Percentiles rank a stretch among this genome's conserved stretches.
Evolutionary conservation across 2,797 vertebrate genomes (phyloP).

Genomic region (Bryconaethiops microstoma): DNA sequence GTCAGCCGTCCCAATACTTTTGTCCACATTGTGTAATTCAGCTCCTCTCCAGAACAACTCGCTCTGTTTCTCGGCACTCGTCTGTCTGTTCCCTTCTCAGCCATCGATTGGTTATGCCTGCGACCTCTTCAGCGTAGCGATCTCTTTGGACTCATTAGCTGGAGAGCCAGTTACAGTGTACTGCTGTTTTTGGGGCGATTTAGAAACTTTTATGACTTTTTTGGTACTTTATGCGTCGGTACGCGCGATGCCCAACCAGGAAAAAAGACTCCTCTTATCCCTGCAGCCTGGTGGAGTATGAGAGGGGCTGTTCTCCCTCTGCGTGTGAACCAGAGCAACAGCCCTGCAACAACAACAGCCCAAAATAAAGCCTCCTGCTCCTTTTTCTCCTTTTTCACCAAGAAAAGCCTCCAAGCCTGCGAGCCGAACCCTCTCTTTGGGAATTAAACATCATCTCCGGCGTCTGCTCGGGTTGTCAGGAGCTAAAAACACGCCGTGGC

Average conservation of each 20-base stretch:
- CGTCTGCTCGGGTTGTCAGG: neutral
- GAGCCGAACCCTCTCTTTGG: neutral
- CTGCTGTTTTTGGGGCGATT: neutral
- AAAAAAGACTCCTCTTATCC: neutral
- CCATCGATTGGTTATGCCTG: conserved; percentile 29
- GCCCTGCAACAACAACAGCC: conserved; percentile 62
- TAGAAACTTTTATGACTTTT: neutral
- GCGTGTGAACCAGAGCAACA: conserved; percentile 61
- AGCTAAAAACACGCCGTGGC: neutral
- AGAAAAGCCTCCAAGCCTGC: neutral
- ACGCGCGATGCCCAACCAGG: neutral
- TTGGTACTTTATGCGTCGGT: neutral
- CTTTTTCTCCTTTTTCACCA: neutral
- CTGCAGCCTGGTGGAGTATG: neutral
- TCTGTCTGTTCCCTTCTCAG: neutral
- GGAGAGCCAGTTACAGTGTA: neutral
- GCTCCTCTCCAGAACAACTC: no score
- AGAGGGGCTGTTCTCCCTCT: conserved; percentile 58
- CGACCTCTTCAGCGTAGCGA: conserved; percentile 28
- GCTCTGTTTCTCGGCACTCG: conserved; percentile 26
- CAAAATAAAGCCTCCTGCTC: neutral
- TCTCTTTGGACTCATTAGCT: conserved; percentile 10
- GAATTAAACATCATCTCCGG: neutral
- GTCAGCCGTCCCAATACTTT: no score
- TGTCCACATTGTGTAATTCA: no score